These are phyloP conservation scores for Silurus meridionalis DNA, from an alignment of 2,113 vertebrate genomes.

Conservation along the genomic window DNA sequence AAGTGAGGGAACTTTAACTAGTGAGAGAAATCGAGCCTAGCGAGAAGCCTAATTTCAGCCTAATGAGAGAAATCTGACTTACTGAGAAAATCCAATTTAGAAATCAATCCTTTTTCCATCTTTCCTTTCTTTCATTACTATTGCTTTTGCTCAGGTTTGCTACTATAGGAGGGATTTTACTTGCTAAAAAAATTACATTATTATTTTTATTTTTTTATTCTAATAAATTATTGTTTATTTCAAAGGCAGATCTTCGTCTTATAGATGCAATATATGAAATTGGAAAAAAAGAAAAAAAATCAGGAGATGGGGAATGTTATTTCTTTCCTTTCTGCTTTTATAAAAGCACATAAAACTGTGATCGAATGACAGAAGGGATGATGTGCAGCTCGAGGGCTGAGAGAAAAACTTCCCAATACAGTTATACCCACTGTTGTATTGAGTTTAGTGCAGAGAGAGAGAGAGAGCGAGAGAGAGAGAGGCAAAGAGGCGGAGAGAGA, in stretches of 20 bases:
- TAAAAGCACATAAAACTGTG: constrained; percentile 24
- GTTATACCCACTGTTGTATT: constrained; percentile 16
- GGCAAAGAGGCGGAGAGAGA: background rate
- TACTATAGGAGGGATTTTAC: background rate
- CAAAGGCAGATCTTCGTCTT: background rate
- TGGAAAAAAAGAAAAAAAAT: background rate
- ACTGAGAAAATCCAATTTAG: too few species aligned
- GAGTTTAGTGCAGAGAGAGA: constrained; percentile 20
- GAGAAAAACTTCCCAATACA: constrained; percentile 7
- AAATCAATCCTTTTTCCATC: too few species aligned
- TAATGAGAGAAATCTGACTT: too few species aligned
- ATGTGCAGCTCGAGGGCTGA: background rate
- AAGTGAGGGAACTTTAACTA: background rate
- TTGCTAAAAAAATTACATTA: background rate
- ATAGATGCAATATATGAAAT: constrained; percentile 35
- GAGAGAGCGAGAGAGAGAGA: background rate
- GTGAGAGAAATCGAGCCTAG: background rate
- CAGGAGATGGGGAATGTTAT: background rate
- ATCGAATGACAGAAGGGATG: constrained; percentile 29
- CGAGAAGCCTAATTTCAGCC: background rate
- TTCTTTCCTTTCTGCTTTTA: constrained; percentile 2
- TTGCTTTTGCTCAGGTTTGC: background rate
- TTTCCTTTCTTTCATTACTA: too few species aligned
- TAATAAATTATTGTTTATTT: constrained; percentile 7
- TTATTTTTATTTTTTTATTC: constrained; percentile 5